Base-by-base conservation (phyloP, 2,888 invertebrate genomes). In the Idaea aversata region DNA sequence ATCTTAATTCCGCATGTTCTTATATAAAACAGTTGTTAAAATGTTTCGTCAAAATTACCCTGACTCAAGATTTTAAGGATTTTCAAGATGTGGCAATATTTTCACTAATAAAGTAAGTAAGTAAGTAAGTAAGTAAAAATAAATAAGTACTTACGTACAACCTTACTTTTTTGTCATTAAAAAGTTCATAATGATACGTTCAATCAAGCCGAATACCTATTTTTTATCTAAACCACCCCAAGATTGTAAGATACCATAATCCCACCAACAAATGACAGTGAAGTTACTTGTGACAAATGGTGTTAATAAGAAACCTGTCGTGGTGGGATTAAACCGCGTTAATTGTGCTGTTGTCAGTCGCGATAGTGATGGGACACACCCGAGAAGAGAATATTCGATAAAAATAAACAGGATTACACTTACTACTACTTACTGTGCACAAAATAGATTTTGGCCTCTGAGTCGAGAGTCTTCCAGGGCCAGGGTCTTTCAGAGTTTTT, bases 231-330 rank as follows among this genome's bases (percentile, higher is more conserved):
- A 5, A 10, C 47, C 47, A 47, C 47, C 47, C 47, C 47, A 47
- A 47, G 47, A 47, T 47, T 34, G 63, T 66, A 63, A 71, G 73
- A 72, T 77, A 75, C 75, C 71, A 73, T 72, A 69, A 47, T 69
- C 70, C 67, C 71, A 58, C 62, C 63, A 63, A 63, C 65, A 47
- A 47, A 47, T 47, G 47, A 47, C 47, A 47, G 73, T 76, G 83
- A 70, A 70, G 68, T 71, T 66, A 68, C 67, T 65, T 67, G 70
- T 87, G 90, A 93, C 91, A 91, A 93, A 93, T 92, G 90, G 88
- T 79, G 86, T 87, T 90, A 92, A 90, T 91, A 93, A 92, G 91
- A 91, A 93, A 91, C 90, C 89, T 91, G 92, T 90, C 92, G 89
- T 73, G 85, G 84, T 77, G 70, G 88, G 88, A 88, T 91, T 90